phyloP scores from a whole-genome alignment of 2,888 invertebrate species.

The Crepidodera aurea region DNA sequence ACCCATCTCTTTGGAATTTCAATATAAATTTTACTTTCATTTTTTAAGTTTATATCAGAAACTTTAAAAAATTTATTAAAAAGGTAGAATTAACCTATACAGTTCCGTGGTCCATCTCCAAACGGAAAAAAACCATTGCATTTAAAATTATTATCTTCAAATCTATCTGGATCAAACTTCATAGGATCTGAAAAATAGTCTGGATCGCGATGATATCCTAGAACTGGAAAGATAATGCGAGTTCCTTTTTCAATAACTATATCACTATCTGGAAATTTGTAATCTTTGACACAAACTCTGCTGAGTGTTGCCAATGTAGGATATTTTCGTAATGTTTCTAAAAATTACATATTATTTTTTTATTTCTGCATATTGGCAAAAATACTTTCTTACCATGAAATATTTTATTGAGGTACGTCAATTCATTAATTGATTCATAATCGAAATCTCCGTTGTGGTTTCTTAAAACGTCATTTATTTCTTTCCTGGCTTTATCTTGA shows the following conservation, averaged over 20 bases:
- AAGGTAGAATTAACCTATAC: conserved; percentile 48
- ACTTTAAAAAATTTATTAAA: background rate
- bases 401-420: conserved; percentile 61
- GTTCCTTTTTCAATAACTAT: conserved; percentile 50
- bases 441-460: conserved; percentile 55
- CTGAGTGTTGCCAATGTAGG: conserved; percentile 52
- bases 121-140: conserved; percentile 50
- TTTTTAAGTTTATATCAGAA: too few species aligned
- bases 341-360: conserved; percentile 24
- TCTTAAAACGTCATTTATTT: conserved; percentile 54
- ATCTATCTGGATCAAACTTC: conserved; percentile 59
- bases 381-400: conserved; percentile 38
- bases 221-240: conserved; percentile 50
- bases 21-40: too few species aligned
- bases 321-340: conserved; percentile 58
- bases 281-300: conserved; percentile 47
- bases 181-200: conserved; percentile 57
- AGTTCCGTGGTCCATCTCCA: conserved; percentile 53
- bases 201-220: conserved; percentile 54
- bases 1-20: too few species aligned
- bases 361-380: background rate
- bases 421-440: conserved; percentile 60
- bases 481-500: conserved; percentile 60
- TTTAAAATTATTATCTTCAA: conserved; percentile 52
- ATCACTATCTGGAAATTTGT: conserved; percentile 43